Percentiles rank a stretch among this genome's conserved stretches.
These are phyloP conservation scores for Lagodon rhomboides DNA, from an alignment of 2,797 vertebrate genomes.

Conservation along the genomic window DNA sequence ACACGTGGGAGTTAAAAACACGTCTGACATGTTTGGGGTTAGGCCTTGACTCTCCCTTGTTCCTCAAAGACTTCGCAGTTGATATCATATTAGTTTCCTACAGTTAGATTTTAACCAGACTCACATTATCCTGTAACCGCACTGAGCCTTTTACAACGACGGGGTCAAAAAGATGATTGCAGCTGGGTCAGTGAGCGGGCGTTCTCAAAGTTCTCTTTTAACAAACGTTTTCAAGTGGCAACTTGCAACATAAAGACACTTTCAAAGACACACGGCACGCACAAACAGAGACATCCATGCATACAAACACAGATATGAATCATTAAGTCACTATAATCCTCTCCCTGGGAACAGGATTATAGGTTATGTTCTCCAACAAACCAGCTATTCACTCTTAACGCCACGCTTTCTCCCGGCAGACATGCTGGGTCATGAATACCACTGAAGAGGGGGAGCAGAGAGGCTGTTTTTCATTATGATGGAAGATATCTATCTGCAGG, in stretches of 20 bases:
- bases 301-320: not conserved
- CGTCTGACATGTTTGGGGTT: too few species aligned
- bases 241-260: not conserved
- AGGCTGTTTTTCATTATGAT: constrained; percentile 39
- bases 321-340: not conserved
- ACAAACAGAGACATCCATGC: constrained; percentile 6
- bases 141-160: not conserved
- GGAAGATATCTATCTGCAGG: constrained; percentile 29
- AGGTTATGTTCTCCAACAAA: not conserved
- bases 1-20: too few species aligned
- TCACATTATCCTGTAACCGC: too few species aligned
- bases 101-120: too few species aligned
- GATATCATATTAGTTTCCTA: too few species aligned
- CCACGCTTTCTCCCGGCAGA: not conserved
- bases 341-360: not conserved
- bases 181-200: not conserved
- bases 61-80: too few species aligned
- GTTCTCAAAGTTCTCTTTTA: not conserved
- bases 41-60: too few species aligned
- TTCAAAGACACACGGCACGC: not conserved
- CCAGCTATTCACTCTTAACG: constrained; percentile 1
- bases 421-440: constrained; percentile 7
- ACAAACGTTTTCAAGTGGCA: not conserved
- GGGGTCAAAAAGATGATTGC: not conserved
- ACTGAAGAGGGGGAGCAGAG: not conserved